phyloP scores from a whole-genome alignment of 2,113 vertebrate species.

The Charadrius vociferus region DNA sequence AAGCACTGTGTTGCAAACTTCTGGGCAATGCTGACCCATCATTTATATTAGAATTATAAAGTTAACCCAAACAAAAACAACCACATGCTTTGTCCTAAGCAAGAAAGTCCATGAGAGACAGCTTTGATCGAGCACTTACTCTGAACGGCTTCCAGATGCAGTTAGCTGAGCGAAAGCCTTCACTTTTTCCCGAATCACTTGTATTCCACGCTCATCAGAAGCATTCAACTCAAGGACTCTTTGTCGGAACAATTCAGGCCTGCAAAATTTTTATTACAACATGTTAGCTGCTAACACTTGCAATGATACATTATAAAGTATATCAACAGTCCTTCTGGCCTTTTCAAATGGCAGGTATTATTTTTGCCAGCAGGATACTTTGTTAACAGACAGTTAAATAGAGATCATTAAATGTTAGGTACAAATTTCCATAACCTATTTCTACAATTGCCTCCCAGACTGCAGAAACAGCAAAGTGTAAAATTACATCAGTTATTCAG shows the following conservation, averaged over 20 bases:
- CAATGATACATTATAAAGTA: neutral
- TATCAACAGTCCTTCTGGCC: neutral
- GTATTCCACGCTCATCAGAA: conserved; percentile 96
- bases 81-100: neutral
- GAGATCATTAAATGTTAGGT: neutral
- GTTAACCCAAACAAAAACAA: neutral
- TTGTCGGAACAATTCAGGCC: conserved; percentile 88
- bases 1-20: neutral
- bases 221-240: conserved; percentile 96
- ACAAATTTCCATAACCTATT: neutral
- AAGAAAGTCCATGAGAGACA: neutral
- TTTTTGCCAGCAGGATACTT: neutral
- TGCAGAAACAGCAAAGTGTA: neutral
- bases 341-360: neutral
- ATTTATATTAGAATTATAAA: neutral
- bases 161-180: conserved; percentile 95
- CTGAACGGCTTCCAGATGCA: conserved; percentile 86
- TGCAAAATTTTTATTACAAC: conserved; percentile 63
- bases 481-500: neutral
- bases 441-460: neutral
- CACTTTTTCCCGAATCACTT: conserved; percentile 95
- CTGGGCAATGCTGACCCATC: neutral
- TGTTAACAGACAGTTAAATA: neutral
- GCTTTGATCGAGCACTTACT: conserved; percentile 81
- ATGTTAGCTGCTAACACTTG: neutral